A percentile compares a stretch with the other conserved stretches of the same genome.
Conservation (phyloP, 1,140 invertebrate species). For the Psilanteris sp. region DNA sequence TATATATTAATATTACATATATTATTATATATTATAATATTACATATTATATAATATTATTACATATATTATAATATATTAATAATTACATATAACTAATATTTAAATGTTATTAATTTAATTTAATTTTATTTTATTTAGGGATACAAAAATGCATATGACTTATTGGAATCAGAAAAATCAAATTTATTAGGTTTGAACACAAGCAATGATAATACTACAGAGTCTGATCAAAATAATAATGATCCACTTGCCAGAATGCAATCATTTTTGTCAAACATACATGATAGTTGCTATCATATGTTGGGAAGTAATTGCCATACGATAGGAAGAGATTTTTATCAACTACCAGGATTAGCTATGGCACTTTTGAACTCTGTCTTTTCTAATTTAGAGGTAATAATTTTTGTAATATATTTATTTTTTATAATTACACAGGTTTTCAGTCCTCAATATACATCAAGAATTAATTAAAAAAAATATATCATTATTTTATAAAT, state of each 20-base stretch:
- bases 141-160: constrained; percentile 85
- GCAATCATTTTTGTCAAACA: constrained; percentile 87
- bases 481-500: too few relatives aligned
- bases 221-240: constrained; percentile 75
- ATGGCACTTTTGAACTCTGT: constrained; percentile 83
- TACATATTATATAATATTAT: too few relatives aligned
- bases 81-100: too few relatives aligned
- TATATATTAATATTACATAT: too few relatives aligned
- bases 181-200: constrained; percentile 84
- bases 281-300: constrained; percentile 88
- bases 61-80: too few relatives aligned
- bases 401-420: constrained; percentile 9
- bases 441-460: too few relatives aligned
- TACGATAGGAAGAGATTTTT: constrained; percentile 90
- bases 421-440: constrained; percentile 61
- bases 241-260: constrained; percentile 86
- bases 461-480: too few relatives aligned
- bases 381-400: constrained; percentile 85
- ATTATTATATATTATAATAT: too few relatives aligned
- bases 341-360: constrained; percentile 84
- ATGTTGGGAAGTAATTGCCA: constrained; percentile 87
- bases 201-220: constrained; percentile 76
- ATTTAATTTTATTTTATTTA: constrained; percentile 50
- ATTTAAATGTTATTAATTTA: not conserved
- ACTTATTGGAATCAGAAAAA: constrained; percentile 86